These are phyloP conservation scores for Tretioscincus oriximinensis DNA, from an alignment of 2,113 vertebrate genomes.

Conservation along the genomic window DNA sequence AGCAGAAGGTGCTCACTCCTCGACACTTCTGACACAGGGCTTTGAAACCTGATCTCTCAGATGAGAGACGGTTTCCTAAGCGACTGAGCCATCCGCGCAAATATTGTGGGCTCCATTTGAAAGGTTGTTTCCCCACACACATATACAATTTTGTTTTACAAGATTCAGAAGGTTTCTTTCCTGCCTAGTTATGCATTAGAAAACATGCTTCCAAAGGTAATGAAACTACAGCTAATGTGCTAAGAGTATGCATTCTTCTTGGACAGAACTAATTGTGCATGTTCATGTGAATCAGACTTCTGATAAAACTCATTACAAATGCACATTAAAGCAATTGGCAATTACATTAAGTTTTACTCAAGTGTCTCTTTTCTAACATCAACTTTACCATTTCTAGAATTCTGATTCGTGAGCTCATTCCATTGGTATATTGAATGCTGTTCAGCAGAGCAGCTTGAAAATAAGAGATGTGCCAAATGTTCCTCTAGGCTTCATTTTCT, in stretches of 20 bases:
- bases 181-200: constrained; percentile 41
- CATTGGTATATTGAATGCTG: constrained; percentile 28
- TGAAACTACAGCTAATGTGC: constrained; percentile 61
- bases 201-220: constrained; percentile 62
- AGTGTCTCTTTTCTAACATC: constrained; percentile 66
- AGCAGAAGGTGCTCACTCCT: no score
- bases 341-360: constrained; percentile 67
- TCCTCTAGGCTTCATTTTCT: neutral
- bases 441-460: constrained; percentile 19
- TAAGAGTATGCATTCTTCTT: constrained; percentile 59
- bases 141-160: constrained; percentile 33
- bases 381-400: constrained; percentile 58
- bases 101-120: constrained; percentile 29
- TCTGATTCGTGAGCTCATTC: constrained; percentile 55
- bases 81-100: no score
- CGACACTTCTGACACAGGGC: no score
- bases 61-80: no score
- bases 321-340: constrained; percentile 71
- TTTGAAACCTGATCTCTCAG: no score
- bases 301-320: constrained; percentile 74
- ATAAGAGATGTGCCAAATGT: constrained; percentile 4
- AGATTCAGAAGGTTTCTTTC: constrained; percentile 47
- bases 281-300: constrained; percentile 69
- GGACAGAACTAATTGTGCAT: constrained; percentile 65
- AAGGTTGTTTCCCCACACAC: constrained; percentile 45